These are phyloP conservation scores for Macrosiphum euphorbiae DNA, from an alignment of 2,888 invertebrate genomes.

Conservation along the genomic window DNA sequence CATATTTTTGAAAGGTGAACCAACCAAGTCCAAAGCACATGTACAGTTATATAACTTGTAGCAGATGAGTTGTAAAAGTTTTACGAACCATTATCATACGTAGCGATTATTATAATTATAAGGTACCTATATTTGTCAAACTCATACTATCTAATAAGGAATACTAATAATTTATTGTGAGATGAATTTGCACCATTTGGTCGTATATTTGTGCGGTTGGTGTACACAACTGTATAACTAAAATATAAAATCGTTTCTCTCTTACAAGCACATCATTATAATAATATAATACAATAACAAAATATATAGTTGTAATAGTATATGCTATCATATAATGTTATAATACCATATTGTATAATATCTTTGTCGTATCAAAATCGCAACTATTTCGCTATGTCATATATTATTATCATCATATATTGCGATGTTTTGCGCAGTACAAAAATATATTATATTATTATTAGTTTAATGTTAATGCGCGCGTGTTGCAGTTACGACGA, in stretches of 20 bases:
- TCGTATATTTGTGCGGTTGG: not conserved
- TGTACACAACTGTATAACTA: not conserved
- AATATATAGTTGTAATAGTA: not conserved
- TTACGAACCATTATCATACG: not conserved
- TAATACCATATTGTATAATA: not conserved
- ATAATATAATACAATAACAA: not conserved
- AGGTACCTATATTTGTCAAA: not conserved
- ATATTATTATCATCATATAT: not conserved
- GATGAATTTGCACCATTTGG: not conserved
- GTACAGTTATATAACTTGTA: not conserved
- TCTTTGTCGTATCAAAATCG: not conserved
- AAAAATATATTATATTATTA: not conserved
- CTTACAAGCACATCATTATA: not conserved
- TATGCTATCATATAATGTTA: not conserved
- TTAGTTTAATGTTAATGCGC: not conserved
- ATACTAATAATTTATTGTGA: not conserved
- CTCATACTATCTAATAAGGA: not conserved
- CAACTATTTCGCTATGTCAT: not conserved
- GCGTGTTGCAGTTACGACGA: not conserved
- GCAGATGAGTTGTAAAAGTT: not conserved
- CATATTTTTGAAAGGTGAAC: not conserved
- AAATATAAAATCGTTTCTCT: not conserved
- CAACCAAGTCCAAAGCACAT: not conserved
- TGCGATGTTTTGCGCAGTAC: not conserved
- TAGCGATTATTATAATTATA: not conserved